phyloP scores from a whole-genome alignment of 2,113 vertebrate species.

The Steatornis caripensis region DNA sequence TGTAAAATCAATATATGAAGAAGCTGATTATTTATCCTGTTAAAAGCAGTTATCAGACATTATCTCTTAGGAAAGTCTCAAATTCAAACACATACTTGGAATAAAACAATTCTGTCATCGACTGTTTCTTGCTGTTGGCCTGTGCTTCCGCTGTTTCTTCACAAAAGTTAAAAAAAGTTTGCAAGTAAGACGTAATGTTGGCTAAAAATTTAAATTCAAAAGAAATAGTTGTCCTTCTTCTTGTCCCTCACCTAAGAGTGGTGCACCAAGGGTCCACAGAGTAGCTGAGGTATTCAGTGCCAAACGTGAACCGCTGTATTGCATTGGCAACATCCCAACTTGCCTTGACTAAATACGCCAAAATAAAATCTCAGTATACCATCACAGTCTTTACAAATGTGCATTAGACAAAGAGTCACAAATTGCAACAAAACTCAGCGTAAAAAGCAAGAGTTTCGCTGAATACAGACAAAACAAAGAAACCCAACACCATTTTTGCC shows the following conservation, averaged over 20 bases:
- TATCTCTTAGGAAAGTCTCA: not conserved
- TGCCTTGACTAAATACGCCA: not conserved
- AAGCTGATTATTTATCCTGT: not conserved
- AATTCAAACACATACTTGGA: not conserved
- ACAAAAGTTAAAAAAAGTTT: not conserved
- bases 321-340: not conserved
- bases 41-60: not conserved
- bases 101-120: not conserved
- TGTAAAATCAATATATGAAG: not conserved
- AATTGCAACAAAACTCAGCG: not conserved
- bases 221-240: not conserved
- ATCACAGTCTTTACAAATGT: not conserved
- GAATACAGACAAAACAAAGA: not conserved
- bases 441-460: not conserved
- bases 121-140: not conserved
- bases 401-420: not conserved
- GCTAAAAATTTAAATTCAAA: not conserved
- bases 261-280: not conserved
- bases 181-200: not conserved
- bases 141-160: not conserved
- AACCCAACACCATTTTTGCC: not conserved
- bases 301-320: not conserved
- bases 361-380: not conserved
- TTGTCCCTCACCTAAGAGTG: not conserved
- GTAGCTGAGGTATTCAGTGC: not conserved